These are phyloP conservation scores for Phycodurus eques DNA, from an alignment of 2,113 vertebrate species.

Conservation along the genomic window DNA sequence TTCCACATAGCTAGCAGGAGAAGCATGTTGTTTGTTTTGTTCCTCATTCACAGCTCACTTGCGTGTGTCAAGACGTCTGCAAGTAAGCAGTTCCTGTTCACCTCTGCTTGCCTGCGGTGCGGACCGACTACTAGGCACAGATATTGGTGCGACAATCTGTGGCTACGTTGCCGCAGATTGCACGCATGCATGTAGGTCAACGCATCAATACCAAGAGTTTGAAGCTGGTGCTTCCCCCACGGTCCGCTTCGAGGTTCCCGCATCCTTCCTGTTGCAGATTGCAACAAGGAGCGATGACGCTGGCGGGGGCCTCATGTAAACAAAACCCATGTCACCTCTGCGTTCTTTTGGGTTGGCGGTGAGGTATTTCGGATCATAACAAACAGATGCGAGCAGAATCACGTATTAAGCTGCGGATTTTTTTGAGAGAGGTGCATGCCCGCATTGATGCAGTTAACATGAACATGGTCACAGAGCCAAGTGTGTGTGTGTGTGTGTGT, in stretches of 20 bases:
- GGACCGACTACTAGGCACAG: slow-evolving; percentile 31
- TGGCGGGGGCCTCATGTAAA: slow-evolving; percentile 51
- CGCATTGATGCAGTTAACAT: slow-evolving; percentile 17
- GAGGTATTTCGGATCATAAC: slow-evolving; percentile 24
- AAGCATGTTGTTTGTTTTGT: slow-evolving; percentile 19
- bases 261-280: slow-evolving; percentile 52
- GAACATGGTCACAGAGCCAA: slow-evolving; percentile 33
- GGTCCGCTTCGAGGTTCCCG: slow-evolving; percentile 18
- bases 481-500: background rate
- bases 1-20: slow-evolving; percentile 13
- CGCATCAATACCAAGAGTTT: slow-evolving; percentile 36
- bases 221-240: slow-evolving; percentile 52
- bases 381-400: slow-evolving; percentile 1
- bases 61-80: slow-evolving; percentile 49
- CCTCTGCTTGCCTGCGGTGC: slow-evolving; percentile 19
- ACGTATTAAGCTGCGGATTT: background rate
- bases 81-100: slow-evolving; percentile 58
- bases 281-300: slow-evolving; percentile 35
- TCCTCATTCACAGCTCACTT: slow-evolving; percentile 38
- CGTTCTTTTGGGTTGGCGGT: slow-evolving; percentile 28
- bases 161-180: slow-evolving; percentile 21
- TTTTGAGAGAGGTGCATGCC: background rate
- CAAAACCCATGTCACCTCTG: slow-evolving; percentile 44
- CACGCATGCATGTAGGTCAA: slow-evolving; percentile 58
- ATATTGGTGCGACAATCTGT: slow-evolving; percentile 23